Conservation (phyloP, 2,797 vertebrate species). For the Sternarchorhynchus goeldii region DNA sequence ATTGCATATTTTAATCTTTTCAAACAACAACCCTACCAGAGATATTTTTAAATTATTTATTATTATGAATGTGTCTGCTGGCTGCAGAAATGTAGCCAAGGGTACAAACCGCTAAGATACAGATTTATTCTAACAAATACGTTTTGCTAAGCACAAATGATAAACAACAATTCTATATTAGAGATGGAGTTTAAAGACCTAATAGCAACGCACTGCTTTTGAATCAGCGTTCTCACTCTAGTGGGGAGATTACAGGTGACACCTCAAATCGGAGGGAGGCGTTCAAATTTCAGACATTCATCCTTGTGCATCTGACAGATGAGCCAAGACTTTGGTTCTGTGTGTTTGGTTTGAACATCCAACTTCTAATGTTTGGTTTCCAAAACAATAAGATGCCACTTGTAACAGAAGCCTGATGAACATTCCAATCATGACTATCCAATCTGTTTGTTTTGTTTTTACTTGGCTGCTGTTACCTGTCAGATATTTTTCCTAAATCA, state of each 20-base stretch:
- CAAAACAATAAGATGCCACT: background rate
- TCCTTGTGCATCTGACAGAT: background rate
- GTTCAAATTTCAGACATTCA: background rate
- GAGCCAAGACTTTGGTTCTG: background rate
- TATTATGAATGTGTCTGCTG: slow-evolving; percentile 4
- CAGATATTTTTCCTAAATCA: background rate
- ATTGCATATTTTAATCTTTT: background rate
- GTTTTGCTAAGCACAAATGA: slow-evolving; percentile 31
- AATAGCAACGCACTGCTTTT: background rate
- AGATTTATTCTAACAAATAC: slow-evolving; percentile 31
- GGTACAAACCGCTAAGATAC: background rate
- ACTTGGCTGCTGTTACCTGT: background rate
- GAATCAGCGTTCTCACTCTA: background rate
- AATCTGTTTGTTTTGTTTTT: background rate
- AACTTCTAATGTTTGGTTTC: background rate
- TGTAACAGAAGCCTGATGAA: background rate
- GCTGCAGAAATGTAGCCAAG: background rate
- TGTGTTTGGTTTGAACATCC: background rate
- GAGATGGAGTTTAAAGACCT: slow-evolving; percentile 30
- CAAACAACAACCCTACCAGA: background rate
- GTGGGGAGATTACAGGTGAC: background rate
- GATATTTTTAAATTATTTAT: slow-evolving; percentile 15
- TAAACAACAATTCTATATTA: slow-evolving; percentile 9
- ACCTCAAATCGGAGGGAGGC: background rate
- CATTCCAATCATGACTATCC: background rate